Percentiles rank a stretch among this genome's conserved stretches.
These are phyloP conservation scores for Numenius arquata DNA, from an alignment of 2,113 vertebrate genomes.

Conservation along the genomic window DNA sequence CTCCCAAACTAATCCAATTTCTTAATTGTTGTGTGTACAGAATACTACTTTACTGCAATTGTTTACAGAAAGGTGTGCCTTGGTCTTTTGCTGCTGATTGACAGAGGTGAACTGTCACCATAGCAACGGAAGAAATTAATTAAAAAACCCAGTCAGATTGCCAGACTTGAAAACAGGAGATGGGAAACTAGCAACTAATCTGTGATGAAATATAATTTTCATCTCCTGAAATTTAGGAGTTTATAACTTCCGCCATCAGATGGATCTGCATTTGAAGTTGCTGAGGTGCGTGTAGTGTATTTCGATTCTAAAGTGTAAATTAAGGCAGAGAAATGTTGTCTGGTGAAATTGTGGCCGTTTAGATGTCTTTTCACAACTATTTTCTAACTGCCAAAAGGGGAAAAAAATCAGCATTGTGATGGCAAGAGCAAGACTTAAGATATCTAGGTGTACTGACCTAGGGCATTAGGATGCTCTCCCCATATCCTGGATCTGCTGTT, in stretches of 20 bases:
- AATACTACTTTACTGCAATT: not conserved
- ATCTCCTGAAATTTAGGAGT: not conserved
- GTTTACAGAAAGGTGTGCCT: not conserved
- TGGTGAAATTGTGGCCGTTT: not conserved
- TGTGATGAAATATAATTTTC: not conserved
- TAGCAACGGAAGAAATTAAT: conserved; percentile 38
- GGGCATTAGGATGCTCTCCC: not conserved
- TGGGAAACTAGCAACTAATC: not conserved
- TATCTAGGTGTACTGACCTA: too few species aligned
- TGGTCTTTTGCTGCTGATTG: not conserved
- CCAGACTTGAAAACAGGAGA: not conserved
- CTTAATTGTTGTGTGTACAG: not conserved
- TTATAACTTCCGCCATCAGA: not conserved
- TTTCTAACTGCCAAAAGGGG: not conserved
- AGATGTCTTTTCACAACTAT: not conserved
- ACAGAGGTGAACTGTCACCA: not conserved
- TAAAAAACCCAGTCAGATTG: not conserved
- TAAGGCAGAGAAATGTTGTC: not conserved
- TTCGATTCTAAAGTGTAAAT: not conserved
- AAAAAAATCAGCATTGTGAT: not conserved
- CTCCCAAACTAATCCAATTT: not conserved
- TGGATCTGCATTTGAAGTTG: not conserved
- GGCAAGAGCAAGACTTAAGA: not conserved
- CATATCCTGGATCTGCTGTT: not conserved
- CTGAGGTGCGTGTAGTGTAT: not conserved